Evolutionary conservation across 2,113 vertebrate genomes (phyloP).

Genomic region (Istiophorus platypterus): DNA sequence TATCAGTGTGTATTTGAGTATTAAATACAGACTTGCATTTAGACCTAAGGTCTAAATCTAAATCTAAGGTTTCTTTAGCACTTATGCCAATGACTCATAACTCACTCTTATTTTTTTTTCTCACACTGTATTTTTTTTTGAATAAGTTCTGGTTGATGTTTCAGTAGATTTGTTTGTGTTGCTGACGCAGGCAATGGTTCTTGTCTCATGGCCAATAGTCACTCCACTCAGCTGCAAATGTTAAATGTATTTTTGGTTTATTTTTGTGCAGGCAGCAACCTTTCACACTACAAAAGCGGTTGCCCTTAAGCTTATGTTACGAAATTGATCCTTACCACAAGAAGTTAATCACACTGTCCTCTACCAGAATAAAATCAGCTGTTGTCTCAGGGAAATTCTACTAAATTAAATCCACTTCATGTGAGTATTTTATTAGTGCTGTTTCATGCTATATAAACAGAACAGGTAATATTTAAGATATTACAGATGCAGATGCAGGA

Average conservation of each 20-base stretch:
- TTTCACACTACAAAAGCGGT: slow-evolving; percentile 23
- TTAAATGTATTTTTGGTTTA: slow-evolving; percentile 39
- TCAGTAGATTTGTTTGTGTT: slow-evolving; percentile 25
- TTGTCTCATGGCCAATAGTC: slow-evolving; percentile 34
- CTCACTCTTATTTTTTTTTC: not conserved
- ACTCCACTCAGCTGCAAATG: slow-evolving; percentile 34
- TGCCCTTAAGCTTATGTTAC: slow-evolving; percentile 48
- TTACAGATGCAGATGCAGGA: not conserved
- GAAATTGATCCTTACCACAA: slow-evolving; percentile 53
- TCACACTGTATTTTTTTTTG: not conserved
- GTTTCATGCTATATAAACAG: not conserved
- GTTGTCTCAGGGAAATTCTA: not conserved
- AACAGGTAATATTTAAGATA: not conserved
- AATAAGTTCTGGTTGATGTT: not conserved
- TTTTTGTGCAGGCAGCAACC: slow-evolving; percentile 37
- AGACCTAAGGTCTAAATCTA: too few relatives aligned
- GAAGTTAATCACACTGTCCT: slow-evolving; percentile 27
- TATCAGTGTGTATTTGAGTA: too few relatives aligned
- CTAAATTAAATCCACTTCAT: not conserved
- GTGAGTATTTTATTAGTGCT: not conserved
- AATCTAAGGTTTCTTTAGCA: not conserved
- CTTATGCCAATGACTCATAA: too few relatives aligned
- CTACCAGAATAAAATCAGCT: slow-evolving; percentile 3
- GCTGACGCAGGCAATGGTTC: not conserved
- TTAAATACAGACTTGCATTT: not conserved